phyloP scores from a whole-genome alignment of 2,797 vertebrate genomes.

The Spondyliosoma cantharus region DNA sequence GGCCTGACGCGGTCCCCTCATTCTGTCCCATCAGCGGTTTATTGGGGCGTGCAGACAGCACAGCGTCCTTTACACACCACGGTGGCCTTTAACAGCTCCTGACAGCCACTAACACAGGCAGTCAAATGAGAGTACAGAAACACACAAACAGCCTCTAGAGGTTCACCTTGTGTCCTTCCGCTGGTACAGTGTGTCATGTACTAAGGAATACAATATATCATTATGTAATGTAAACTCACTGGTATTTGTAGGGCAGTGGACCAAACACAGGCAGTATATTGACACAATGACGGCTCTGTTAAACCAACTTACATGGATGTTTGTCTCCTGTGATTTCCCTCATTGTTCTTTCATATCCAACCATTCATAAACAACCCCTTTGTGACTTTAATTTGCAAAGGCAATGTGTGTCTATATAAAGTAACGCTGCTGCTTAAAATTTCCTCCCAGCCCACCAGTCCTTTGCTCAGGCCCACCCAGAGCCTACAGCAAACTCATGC shows the following conservation, averaged over 20 bases:
- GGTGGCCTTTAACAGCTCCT: conserved; percentile 22
- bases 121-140: background rate
- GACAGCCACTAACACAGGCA: background rate
- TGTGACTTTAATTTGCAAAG: conserved; percentile 15
- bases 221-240: background rate
- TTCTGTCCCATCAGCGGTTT: conserved; percentile 52
- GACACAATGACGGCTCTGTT: background rate
- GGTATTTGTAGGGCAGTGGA: background rate
- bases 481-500: conserved; percentile 64
- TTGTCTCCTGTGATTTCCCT: background rate
- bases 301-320: background rate
- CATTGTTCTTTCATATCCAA: background rate
- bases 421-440: conserved; percentile 28
- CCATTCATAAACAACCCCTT: background rate
- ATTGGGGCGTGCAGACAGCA: conserved; percentile 25
- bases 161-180: background rate
- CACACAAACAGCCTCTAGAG: conserved; percentile 5
- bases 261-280: background rate
- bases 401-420: conserved; percentile 12
- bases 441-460: conserved; percentile 48
- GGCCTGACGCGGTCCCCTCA: conserved; percentile 8
- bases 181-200: background rate
- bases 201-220: background rate
- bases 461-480: conserved; percentile 40
- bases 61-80: conserved; percentile 28